Percentiles rank a stretch among this genome's conserved stretches.
These are phyloP conservation scores for Teleogryllus oceanicus DNA, from an alignment of 2,888 invertebrate genomes.

Conservation along the genomic window DNA sequence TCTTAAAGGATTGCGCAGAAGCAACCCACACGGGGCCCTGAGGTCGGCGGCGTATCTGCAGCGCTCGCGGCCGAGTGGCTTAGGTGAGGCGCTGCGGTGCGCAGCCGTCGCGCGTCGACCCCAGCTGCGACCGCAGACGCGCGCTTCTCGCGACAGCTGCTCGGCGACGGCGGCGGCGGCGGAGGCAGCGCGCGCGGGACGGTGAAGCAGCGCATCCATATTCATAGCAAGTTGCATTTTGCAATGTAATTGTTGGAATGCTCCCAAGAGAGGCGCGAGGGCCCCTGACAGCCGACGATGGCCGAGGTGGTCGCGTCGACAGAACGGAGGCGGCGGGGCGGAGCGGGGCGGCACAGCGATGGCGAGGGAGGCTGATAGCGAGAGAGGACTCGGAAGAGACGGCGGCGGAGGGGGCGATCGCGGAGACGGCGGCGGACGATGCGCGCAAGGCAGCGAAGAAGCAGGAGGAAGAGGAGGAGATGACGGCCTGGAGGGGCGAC, in stretches of 20 bases:
- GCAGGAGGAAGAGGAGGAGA: too few species aligned
- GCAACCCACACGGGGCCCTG: too few species aligned
- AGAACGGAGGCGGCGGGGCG: background rate
- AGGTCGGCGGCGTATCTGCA: too few species aligned
- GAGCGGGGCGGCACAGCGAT: background rate
- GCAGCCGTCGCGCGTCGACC: too few species aligned
- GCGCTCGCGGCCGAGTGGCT: too few species aligned
- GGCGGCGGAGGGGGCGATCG: background rate
- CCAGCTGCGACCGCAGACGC: too few species aligned
- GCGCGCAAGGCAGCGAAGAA: too few species aligned
- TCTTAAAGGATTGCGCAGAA: too few species aligned
- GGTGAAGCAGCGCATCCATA: background rate
- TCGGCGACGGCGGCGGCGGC: background rate
- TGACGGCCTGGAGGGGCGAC: too few species aligned
- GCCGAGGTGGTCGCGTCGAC: background rate
- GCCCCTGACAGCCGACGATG: background rate
- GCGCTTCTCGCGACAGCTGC: background rate
- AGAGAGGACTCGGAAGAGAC: background rate
- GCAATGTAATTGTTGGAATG: slow-evolving; percentile 18
- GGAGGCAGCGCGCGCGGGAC: background rate
- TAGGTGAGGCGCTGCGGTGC: too few species aligned
- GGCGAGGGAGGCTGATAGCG: background rate
- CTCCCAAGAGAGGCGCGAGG: background rate
- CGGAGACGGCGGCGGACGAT: background rate
- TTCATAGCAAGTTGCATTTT: slow-evolving; percentile 4